Conservation (phyloP, 2,797 vertebrate species). For the Microctenopoma stevenorrisi region DNA sequence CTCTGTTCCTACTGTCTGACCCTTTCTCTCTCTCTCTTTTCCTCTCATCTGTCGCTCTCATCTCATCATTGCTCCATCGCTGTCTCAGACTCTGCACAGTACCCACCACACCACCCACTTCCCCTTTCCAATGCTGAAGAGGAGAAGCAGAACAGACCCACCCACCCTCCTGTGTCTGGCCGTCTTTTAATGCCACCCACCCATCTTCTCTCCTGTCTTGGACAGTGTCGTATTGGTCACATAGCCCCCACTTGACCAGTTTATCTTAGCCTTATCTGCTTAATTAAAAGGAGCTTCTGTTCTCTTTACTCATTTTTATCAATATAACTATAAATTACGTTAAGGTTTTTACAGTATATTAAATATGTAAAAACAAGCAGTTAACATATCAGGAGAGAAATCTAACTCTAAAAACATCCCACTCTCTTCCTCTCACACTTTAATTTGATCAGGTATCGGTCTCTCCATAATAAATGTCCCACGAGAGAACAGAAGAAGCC, state of each 20-base stretch:
- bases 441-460: slow-evolving; percentile 82
- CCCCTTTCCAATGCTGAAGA: slow-evolving; percentile 80
- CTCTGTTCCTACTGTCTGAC: slow-evolving; percentile 74
- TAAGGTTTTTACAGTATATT: slow-evolving; percentile 1
- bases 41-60: slow-evolving; percentile 75
- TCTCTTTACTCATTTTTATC: slow-evolving; percentile 11
- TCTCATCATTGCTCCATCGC: slow-evolving; percentile 75
- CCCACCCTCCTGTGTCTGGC: slow-evolving; percentile 52
- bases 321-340: slow-evolving; percentile 9
- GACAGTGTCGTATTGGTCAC: slow-evolving; percentile 45
- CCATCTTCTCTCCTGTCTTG: slow-evolving; percentile 49
- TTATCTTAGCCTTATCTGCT: slow-evolving; percentile 25
- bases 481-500: slow-evolving; percentile 81
- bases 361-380: neutral
- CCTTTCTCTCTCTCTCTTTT: slow-evolving; percentile 38
- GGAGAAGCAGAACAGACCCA: slow-evolving; percentile 68
- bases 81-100: slow-evolving; percentile 74
- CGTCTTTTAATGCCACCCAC: slow-evolving; percentile 57
- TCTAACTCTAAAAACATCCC: slow-evolving; percentile 59
- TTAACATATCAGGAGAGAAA: slow-evolving; percentile 9
- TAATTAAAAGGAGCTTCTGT: slow-evolving; percentile 44
- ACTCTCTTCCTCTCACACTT: slow-evolving; percentile 55
- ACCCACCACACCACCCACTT: slow-evolving; percentile 82
- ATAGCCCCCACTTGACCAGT: slow-evolving; percentile 43
- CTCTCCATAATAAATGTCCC: slow-evolving; percentile 78